These are phyloP conservation scores for Cheilosia soror DNA, from an alignment of 2,888 invertebrate genomes.

Conservation along the genomic window DNA sequence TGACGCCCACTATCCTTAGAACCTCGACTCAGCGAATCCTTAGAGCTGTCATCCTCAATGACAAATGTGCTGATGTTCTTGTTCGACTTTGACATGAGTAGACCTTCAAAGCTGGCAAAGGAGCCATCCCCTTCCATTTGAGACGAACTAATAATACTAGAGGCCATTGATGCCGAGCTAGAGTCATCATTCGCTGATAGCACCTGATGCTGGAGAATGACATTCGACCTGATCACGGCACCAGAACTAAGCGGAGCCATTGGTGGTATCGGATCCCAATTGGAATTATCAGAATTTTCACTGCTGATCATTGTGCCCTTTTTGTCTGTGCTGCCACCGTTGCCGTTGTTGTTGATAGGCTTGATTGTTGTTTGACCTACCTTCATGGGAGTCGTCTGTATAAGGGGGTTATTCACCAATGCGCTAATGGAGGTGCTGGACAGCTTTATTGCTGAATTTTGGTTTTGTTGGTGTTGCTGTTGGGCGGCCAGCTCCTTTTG, in stretches of 20 bases:
- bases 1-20: constrained; percentile 78
- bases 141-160: constrained; percentile 84
- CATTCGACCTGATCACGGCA: constrained; percentile 60
- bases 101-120: constrained; percentile 87
- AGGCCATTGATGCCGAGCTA: constrained; percentile 85
- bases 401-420: constrained; percentile 82
- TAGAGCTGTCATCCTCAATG: constrained; percentile 86
- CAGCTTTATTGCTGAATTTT: constrained; percentile 79
- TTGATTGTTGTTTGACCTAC: constrained; percentile 83
- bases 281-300: constrained; percentile 78
- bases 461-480: constrained; percentile 82
- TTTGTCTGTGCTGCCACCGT: constrained; percentile 80
- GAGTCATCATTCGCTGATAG: constrained; percentile 77
- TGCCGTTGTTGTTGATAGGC: constrained; percentile 78
- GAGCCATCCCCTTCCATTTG: constrained; percentile 86
- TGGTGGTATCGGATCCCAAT: constrained; percentile 81
- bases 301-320: constrained; percentile 77
- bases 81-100: constrained; percentile 85
- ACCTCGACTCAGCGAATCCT: constrained; percentile 81
- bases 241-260: constrained; percentile 82
- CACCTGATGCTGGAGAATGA: constrained; percentile 62
- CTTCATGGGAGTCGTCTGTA: constrained; percentile 82
- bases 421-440: constrained; percentile 82
- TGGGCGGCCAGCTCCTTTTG: constrained; percentile 85
- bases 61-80: constrained; percentile 74